These are phyloP conservation scores for Ammodytes marinus DNA, from an alignment of 2,113 vertebrate genomes.

Conservation along the genomic window DNA sequence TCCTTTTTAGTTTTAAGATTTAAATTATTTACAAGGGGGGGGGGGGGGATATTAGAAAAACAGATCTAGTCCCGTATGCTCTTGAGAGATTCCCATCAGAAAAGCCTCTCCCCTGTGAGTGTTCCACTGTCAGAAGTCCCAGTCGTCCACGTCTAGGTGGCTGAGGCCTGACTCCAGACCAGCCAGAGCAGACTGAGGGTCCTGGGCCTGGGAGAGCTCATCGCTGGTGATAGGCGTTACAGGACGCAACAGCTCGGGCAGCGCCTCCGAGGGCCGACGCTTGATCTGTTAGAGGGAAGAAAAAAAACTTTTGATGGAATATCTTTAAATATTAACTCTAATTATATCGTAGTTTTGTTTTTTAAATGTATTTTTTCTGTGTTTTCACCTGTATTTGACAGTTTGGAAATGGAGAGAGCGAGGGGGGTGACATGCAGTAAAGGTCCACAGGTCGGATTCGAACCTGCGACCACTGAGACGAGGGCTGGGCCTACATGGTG, in stretches of 20 bases:
- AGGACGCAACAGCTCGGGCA: conserved; percentile 93
- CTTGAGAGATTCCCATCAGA: conserved; percentile 19
- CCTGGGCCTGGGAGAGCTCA: conserved; percentile 85
- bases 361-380: neutral
- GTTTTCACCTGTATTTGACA: too few relatives aligned
- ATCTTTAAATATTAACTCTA: neutral
- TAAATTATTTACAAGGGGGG: conserved; percentile 62
- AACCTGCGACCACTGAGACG: too few relatives aligned
- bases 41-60: conserved; percentile 34
- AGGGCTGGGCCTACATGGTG: too few relatives aligned
- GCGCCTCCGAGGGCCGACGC: conserved; percentile 91
- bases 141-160: conserved; percentile 95
- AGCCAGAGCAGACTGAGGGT: conserved; percentile 88
- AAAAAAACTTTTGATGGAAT: neutral
- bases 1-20: conserved; percentile 29
- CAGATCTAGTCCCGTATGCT: conserved; percentile 24
- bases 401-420: too few relatives aligned
- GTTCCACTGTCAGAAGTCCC: conserved; percentile 91
- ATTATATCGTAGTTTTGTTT: neutral
- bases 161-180: conserved; percentile 91
- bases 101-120: conserved; percentile 1
- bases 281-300: conserved; percentile 87
- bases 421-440: too few relatives aligned
- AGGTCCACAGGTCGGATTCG: too few relatives aligned
- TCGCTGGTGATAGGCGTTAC: conserved; percentile 90